Conservation (phyloP, 2,888 invertebrate species). For the Augochlorella aurata region DNA sequence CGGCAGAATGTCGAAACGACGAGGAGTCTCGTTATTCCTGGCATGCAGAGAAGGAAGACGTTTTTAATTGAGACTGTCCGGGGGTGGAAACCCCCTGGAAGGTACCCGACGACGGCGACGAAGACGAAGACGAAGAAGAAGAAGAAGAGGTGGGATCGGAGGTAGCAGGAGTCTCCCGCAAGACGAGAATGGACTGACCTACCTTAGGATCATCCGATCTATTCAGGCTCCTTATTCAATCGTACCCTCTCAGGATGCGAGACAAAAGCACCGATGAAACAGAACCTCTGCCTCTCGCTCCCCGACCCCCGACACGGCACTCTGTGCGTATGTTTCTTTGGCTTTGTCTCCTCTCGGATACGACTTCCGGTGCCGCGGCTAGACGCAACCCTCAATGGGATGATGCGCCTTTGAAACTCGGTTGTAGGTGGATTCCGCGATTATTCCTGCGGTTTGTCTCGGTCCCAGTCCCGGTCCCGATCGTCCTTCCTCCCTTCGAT, state of each 20-base stretch:
- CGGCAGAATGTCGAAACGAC: not conserved
- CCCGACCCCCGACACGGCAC: conserved; percentile 60
- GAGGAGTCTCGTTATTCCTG: conserved; percentile 21
- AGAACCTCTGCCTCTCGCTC: conserved; percentile 74
- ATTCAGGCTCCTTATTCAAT: conserved; percentile 78
- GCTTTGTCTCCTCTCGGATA: conserved; percentile 80
- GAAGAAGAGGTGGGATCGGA: conserved; percentile 64
- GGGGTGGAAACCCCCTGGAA: conserved; percentile 41
- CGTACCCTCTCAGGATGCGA: conserved; percentile 81
- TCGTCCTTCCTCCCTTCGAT: conserved; percentile 43
- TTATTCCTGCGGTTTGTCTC: conserved; percentile 73
- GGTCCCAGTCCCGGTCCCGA: conserved; percentile 33
- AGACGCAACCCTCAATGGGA: conserved; percentile 78
- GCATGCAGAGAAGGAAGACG: conserved; percentile 32
- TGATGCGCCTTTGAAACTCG: conserved; percentile 76
- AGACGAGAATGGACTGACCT: conserved; percentile 79
- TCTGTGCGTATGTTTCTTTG: conserved; percentile 74
- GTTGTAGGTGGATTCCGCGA: conserved; percentile 73
- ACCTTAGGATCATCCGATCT: conserved; percentile 82
- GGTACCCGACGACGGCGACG: conserved; percentile 41
- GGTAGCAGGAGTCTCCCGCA: conserved; percentile 69
- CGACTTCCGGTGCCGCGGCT: conserved; percentile 80
- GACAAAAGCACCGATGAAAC: conserved; percentile 81
- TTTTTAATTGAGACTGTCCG: conserved; percentile 67
- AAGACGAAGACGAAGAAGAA: conserved; percentile 52